phyloP scores from a whole-genome alignment of 2,888 invertebrate species.

The Trichopoda pennipes region DNA sequence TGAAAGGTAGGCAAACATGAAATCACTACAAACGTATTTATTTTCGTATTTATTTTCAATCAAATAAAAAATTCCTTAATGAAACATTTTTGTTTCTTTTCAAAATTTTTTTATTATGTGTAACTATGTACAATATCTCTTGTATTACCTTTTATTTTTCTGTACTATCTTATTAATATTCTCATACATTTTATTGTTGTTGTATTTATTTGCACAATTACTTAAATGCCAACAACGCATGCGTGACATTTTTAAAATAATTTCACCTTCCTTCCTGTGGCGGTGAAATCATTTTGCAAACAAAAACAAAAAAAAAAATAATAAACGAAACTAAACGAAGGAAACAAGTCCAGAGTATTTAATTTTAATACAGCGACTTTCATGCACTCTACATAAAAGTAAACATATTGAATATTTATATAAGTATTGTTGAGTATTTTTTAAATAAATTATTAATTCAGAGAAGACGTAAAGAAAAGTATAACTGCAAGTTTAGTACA shows the following conservation, averaged over 20 bases:
- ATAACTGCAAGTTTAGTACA: no score
- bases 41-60: background rate
- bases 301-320: no score
- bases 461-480: no score
- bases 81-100: background rate
- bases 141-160: background rate
- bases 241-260: slow-evolving; percentile 76
- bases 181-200: slow-evolving; percentile 40
- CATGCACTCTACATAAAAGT: no score
- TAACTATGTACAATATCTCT: background rate
- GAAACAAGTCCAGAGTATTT: background rate
- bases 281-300: slow-evolving; percentile 63
- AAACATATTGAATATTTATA: no score
- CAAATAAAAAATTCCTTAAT: background rate
- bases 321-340: slow-evolving; percentile 1
- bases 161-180: slow-evolving; percentile 38
- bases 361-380: no score
- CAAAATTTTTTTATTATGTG: background rate
- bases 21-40: background rate
- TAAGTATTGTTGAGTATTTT: no score
- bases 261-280: slow-evolving; percentile 71
- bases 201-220: slow-evolving; percentile 67
- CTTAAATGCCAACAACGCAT: slow-evolving; percentile 72
- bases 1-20: background rate
- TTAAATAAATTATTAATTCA: no score